Percentiles rank a stretch among this genome's conserved stretches.
These are phyloP conservation scores for Rafetus swinhoei DNA, from an alignment of 2,113 vertebrate species.

Conservation along the genomic window DNA sequence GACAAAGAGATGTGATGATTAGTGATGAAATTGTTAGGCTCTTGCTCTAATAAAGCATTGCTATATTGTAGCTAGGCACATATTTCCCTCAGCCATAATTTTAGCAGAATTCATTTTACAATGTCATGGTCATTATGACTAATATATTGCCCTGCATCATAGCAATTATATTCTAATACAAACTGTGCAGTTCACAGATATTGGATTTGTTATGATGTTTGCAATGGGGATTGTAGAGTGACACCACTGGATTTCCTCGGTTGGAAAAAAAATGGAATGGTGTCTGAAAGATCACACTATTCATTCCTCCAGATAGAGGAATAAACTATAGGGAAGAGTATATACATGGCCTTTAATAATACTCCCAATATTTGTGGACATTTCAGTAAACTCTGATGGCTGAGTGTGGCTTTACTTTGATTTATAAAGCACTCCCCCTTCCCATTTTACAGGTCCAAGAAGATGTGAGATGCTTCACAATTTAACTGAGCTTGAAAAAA, in stretches of 20 bases:
- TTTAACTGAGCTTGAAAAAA: neutral
- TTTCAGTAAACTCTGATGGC: neutral
- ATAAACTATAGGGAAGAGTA: neutral
- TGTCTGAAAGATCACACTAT: neutral
- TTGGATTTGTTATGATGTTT: neutral
- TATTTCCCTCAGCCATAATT: neutral
- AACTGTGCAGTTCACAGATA: neutral
- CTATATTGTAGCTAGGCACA: neutral
- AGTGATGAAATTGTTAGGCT: slow-evolving; percentile 35
- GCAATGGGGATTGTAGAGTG: neutral
- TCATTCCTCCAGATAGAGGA: neutral
- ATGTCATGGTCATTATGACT: slow-evolving; percentile 1
- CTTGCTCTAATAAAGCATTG: slow-evolving; percentile 27
- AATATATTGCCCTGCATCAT: neutral
- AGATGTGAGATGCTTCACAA: neutral
- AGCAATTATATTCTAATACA: neutral
- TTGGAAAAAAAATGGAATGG: neutral
- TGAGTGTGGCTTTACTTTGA: neutral
- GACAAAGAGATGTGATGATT: slow-evolving; percentile 59
- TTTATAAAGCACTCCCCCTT: neutral
- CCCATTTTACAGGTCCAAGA: neutral
- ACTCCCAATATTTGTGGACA: neutral
- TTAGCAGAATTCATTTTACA: slow-evolving; percentile 35
- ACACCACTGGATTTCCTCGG: neutral
- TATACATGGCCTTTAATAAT: neutral